Conservation (phyloP, 2,797 vertebrate species). For the Diplodus puntazzo region DNA sequence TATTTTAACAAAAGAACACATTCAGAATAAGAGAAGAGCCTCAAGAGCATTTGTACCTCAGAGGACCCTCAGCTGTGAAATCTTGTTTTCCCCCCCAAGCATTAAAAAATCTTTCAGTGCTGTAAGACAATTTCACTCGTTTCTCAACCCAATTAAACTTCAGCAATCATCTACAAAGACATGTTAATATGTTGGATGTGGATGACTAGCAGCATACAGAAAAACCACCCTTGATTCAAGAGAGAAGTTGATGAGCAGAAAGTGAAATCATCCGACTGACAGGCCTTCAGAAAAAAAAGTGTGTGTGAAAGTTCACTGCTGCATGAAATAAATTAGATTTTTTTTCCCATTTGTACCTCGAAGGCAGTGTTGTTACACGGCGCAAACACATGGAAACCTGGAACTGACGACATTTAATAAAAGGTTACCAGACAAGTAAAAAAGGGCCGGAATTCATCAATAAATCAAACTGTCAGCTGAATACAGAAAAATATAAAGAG, state of each 20-base stretch:
- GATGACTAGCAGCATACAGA: constrained; percentile 43
- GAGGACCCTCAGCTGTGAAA: constrained; percentile 8
- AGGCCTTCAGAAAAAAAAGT: constrained; percentile 6
- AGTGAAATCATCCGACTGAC: constrained; percentile 43
- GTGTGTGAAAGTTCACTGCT: constrained; percentile 16
- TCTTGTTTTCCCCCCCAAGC: constrained; percentile 13
- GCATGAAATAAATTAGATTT: constrained; percentile 36
- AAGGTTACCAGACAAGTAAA: background rate
- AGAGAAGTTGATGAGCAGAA: constrained; percentile 37
- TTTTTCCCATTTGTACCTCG: constrained; percentile 34
- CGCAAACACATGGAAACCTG: constrained; percentile 8
- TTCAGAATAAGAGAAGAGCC: constrained; percentile 6
- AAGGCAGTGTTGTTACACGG: constrained; percentile 23
- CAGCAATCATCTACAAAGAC: constrained; percentile 34
- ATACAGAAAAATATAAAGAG: background rate
- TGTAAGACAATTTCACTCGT: constrained; percentile 35
- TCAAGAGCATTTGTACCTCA: background rate
- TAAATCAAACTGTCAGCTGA: constrained; percentile 1
- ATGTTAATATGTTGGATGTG: constrained; percentile 20
- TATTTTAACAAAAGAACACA: background rate
- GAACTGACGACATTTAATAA: constrained; percentile 32
- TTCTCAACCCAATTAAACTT: constrained; percentile 30
- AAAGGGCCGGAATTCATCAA: background rate
- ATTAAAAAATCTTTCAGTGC: background rate
- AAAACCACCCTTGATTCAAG: constrained; percentile 47